Evolutionary conservation across 2,113 vertebrate genomes (phyloP).

Genomic region (Plectropomus leopardus): DNA sequence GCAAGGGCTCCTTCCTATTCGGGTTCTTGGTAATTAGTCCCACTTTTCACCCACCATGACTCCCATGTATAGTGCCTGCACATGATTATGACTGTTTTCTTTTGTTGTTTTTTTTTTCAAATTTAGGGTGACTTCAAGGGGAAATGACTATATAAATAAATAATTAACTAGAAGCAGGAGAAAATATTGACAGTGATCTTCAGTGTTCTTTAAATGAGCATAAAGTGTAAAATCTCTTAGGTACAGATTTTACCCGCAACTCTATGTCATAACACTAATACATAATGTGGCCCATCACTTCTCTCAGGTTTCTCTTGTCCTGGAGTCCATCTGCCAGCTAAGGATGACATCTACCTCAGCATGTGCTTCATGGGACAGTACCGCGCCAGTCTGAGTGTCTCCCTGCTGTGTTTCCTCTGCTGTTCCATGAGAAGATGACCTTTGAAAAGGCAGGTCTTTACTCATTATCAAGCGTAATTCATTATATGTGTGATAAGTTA

Average conservation of each 20-base stretch:
- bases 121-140: no score
- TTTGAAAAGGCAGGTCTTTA: conserved; percentile 87
- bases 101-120: no score
- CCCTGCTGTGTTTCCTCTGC: conserved; percentile 83
- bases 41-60: no score
- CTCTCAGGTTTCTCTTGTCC: conserved; percentile 83
- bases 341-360: conserved; percentile 84
- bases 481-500: no score
- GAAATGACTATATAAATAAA: no score
- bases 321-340: conserved; percentile 84
- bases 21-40: no score
- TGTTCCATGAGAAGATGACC: conserved; percentile 84
- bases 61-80: no score
- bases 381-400: conserved; percentile 79
- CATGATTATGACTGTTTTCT: no score
- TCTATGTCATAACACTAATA: background rate
- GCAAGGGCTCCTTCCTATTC: no score
- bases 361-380: conserved; percentile 83
- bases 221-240: background rate
- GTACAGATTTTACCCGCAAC: background rate
- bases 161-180: no score
- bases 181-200: background rate
- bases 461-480: background rate
- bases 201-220: background rate
- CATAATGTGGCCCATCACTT: background rate